A percentile compares a stretch with the other conserved stretches of the same genome.
These are phyloP conservation scores for Hipparchia semele DNA, from an alignment of 2,888 invertebrate species.

Conservation along the genomic window DNA sequence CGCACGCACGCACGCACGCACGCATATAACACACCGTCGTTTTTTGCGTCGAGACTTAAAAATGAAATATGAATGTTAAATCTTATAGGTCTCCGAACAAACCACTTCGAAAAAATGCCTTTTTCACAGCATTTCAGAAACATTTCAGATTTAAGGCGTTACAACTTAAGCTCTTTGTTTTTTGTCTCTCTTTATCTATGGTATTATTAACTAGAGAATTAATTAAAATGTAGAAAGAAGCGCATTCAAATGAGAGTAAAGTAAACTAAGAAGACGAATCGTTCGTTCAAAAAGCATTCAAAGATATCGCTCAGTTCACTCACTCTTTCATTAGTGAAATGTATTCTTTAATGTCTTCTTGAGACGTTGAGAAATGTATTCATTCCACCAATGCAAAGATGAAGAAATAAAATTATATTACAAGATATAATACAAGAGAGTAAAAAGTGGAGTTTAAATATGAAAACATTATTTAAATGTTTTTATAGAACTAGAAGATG, in stretches of 20 bases:
- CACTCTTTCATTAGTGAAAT: background rate
- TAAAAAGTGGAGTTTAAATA: background rate
- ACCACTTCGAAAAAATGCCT: too few relatives aligned
- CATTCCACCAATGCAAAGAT: constrained; percentile 6
- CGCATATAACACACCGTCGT: too few relatives aligned
- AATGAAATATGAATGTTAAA: too few relatives aligned
- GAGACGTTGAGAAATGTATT: constrained; percentile 15
- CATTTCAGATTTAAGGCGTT: too few relatives aligned
- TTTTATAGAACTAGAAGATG: background rate
- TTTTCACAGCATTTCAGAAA: too few relatives aligned
- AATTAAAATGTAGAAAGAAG: background rate
- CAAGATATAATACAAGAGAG: background rate
- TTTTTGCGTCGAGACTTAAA: too few relatives aligned
- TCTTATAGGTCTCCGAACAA: too few relatives aligned
- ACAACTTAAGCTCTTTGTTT: too few relatives aligned
- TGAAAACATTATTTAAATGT: background rate
- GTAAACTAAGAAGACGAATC: background rate
- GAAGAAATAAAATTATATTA: background rate
- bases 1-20: too few relatives aligned
- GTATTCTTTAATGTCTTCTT: constrained; percentile 10
- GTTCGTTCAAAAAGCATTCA: constrained; percentile 13
- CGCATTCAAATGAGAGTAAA: background rate
- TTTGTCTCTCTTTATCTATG: too few relatives aligned
- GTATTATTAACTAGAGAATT: too few relatives aligned
- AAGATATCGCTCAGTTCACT: background rate